Conservation (phyloP, 2,113 vertebrate genomes). For the Chamaetylas fuelleborni region DNA sequence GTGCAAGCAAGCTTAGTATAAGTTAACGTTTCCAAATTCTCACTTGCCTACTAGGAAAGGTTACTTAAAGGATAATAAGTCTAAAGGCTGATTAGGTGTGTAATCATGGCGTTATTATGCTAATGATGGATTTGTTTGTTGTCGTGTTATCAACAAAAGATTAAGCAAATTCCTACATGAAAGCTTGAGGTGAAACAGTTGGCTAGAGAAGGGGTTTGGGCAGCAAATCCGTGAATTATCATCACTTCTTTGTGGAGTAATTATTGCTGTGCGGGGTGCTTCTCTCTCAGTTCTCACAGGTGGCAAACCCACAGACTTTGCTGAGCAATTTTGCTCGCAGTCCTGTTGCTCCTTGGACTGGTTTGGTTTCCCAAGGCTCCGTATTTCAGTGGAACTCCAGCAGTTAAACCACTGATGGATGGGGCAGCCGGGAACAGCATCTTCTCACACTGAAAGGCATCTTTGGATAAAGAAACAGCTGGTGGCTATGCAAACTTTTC, state of each 20-base stretch:
- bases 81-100: slow-evolving; percentile 74
- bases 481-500: not conserved
- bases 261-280: not conserved
- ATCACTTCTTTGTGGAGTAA: not conserved
- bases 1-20: not conserved
- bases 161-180: slow-evolving; percentile 17
- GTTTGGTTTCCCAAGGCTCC: not conserved
- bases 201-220: not conserved
- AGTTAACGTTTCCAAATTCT: not conserved
- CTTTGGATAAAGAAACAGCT: not conserved
- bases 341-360: not conserved
- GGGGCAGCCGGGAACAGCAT: not conserved
- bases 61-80: slow-evolving; percentile 40
- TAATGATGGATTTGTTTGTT: slow-evolving; percentile 65
- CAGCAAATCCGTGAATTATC: not conserved
- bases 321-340: not conserved
- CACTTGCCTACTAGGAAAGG: slow-evolving; percentile 2
- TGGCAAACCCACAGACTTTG: not conserved
- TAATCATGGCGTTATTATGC: slow-evolving; percentile 75
- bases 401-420: not conserved
- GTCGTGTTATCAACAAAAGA: not conserved
- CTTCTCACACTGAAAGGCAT: not conserved
- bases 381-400: not conserved
- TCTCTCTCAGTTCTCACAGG: not conserved
- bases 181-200: not conserved